Evolutionary conservation across 2,113 vertebrate genomes (phyloP).

Genomic region (Panthera tigris): DNA sequence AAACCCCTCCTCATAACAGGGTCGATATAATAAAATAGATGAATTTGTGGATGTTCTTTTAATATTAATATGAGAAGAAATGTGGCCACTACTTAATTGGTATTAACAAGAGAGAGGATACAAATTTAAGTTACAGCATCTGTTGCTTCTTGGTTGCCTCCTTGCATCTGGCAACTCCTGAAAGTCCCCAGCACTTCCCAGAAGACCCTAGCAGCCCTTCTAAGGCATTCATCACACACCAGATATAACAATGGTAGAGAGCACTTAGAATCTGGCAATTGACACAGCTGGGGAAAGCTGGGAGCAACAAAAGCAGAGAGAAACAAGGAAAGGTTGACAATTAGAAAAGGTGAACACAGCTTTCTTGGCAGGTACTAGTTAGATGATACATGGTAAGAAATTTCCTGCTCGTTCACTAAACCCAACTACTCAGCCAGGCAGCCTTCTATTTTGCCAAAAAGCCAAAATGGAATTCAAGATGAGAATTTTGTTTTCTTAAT

Average conservation of each 20-base stretch:
- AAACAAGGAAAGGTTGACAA: neutral
- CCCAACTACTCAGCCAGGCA: neutral
- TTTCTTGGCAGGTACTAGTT: neutral
- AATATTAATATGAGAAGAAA: neutral
- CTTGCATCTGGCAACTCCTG: neutral
- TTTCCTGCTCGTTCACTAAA: neutral
- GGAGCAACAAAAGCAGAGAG: neutral
- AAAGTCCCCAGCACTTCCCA: neutral
- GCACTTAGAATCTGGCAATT: neutral
- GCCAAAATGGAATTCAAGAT: neutral
- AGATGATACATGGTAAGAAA: neutral
- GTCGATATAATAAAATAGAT: neutral
- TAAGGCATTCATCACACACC: neutral
- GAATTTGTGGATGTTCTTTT: neutral
- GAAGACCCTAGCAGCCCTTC: neutral
- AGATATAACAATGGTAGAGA: neutral
- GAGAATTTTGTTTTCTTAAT: neutral
- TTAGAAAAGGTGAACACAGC: neutral
- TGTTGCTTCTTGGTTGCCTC: neutral
- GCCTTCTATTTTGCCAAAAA: neutral
- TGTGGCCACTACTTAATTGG: neutral
- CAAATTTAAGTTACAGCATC: neutral
- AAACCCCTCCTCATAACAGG: neutral
- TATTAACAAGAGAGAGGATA: neutral
- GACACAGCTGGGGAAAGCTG: conserved; percentile 24